Evolutionary conservation across 2,797 vertebrate species (phyloP), one percentile per base, ranked within the genome.

Genomic region (Tympanoctomys barrerae): DNA sequence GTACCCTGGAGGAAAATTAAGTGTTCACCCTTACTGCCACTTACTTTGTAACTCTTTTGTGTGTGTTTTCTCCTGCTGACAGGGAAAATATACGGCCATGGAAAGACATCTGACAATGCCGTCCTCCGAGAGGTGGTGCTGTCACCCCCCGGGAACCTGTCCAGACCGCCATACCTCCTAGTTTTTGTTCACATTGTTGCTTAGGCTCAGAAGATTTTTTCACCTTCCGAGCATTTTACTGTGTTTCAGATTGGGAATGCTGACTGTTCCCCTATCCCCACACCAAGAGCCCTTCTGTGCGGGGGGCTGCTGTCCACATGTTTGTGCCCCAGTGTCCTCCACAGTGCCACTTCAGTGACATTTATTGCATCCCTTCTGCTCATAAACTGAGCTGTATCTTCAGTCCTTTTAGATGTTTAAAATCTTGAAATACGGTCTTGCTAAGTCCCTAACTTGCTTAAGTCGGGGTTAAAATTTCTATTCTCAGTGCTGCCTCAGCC

Each of bases 1-100:
- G 92, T 79, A 82, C 26, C 22, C 33, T 49, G 4, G n/a, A 94
- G 87, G 54, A 49, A 77, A 90, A 91, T 31, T n/a, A 82, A 96
- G 89, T 68, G 28, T 4, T 78, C 71, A 75, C 22, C 7, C 64
- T 94, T 89, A 91, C 62, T 36, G 61, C 7, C 39, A 39, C 36
- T 49, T 80, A 21, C 9, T 81, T 79, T 46, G 59, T 7, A 4
- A 21, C 31, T 49, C 31, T 13, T 54, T 5, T 79, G 70, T 66
- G 12, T 26, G 54, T 75, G n/a, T 66, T 54, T 21, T 10, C 31
- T 28, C 14, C 7, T 73, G 22, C 46, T 26, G 0, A 31, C 33
- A 70, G 84, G 54, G 39, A 87, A 66, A 83, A 81, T 18, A 24
- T 21, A 54, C 1, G 70, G 12, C 39, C 64, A n/a, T 12, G 13